Base-by-base conservation (phyloP, 2,797 vertebrate species). In the Channallabes apus region DNA sequence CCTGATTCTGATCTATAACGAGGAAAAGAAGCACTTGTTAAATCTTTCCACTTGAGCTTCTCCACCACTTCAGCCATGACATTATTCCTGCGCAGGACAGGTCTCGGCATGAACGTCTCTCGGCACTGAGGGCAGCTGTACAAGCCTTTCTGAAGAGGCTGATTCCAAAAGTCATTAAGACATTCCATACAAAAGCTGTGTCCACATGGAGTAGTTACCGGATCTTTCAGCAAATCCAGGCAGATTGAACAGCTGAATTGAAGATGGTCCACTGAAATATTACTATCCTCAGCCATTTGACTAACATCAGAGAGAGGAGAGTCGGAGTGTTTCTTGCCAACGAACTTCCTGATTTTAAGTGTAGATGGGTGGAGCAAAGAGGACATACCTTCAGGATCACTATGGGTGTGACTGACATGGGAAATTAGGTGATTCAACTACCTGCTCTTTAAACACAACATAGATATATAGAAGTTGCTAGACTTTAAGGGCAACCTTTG, bases 71-170 rank as follows among this genome's bases (percentile, higher is more conserved):
- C 86, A 64, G 86, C 86, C 54, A 88, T 76, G 4, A 87, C 76
- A 1, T 67, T 87, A 61, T 68, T 88, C 61, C 35, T 86, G 18
- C 72, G 62, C 0, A 90, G 86, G 61, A 80, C 71, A 59, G 87
- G 89, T 65, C 85, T 88, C 24, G 84, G 78, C 14, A 27, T 17
- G 78, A 88, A 90, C 0, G 56, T 35, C 0, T 65, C 58, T 62
- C 87, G 79, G 72, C 89, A 88, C 38, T 83, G 88, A 2, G 89
- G 89, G 9, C 87, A 88, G 87, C 83, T 85, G 83, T 82, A 88
- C 17, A 84, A 20, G 68, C 41, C 46, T 14, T n/a, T 87, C 46
- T 71, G 22, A 73, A 6, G 27, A 3, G 75, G 54, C 15, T n/a
- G 32, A 64, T 90, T 81, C 87, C 87, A 90, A 71, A 61, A 87